A percentile compares a stretch with the other conserved stretches of the same genome.
These are phyloP conservation scores for Spilarctia lutea DNA, from an alignment of 2,888 invertebrate genomes.

Conservation along the genomic window DNA sequence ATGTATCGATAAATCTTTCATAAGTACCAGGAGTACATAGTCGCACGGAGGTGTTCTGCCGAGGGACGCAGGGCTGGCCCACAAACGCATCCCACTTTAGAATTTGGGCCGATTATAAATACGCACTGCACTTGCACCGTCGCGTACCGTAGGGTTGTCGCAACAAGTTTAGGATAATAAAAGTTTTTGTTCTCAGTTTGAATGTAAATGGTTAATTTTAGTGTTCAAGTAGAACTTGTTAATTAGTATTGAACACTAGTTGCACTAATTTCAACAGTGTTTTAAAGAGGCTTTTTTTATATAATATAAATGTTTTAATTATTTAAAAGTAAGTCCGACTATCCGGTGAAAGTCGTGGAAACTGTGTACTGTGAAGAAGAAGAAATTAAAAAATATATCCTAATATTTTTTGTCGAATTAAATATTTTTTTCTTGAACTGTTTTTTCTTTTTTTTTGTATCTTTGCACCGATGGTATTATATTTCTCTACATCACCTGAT, in stretches of 20 bases:
- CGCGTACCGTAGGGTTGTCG: conserved; percentile 64
- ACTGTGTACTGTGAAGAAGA: no score
- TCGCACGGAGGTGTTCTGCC: conserved; percentile 46
- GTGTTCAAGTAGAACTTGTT: neutral
- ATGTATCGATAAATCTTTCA: conserved; percentile 35
- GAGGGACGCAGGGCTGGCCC: conserved; percentile 81
- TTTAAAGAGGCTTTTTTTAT: no score
- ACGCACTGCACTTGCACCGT: conserved; percentile 83
- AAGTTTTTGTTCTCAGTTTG: neutral
- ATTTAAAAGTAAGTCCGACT: no score
- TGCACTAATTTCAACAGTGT: neutral
- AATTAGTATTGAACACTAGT: neutral
- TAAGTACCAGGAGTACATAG: conserved; percentile 62
- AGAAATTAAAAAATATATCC: no score
- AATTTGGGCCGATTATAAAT: conserved; percentile 85
- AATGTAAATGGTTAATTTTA: neutral
- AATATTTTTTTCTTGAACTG: no score
- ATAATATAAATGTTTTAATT: no score
- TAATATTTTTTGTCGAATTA: no score
- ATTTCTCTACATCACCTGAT: no score
- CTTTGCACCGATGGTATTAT: no score
- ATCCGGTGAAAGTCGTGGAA: no score
- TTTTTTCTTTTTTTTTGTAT: no score
- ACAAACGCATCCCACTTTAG: conserved; percentile 86
- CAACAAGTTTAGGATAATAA: neutral